Evolutionary conservation across 2,797 vertebrate species (phyloP), one percentile per base, ranked within the genome.

Genomic region (Poecilia velifera): DNA sequence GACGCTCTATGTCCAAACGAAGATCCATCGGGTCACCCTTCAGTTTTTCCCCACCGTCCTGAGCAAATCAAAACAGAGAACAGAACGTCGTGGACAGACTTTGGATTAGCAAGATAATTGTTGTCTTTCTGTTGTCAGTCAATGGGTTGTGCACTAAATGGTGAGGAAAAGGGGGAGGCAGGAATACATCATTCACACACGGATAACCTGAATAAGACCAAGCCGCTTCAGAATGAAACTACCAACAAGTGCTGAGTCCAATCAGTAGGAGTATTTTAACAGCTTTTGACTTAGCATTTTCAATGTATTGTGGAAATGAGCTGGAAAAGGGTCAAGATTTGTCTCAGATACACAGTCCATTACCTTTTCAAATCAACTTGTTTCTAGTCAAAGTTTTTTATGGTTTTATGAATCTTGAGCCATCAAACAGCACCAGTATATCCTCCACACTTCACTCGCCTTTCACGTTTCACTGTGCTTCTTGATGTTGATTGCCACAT

Each of bases 1-100:
- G 97, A n/a, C 97, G 97, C 85, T 99, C 98, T 93, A 99, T 99
- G 95, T 99, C 98, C 95, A 98, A 96, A 86, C 97, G 97, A 80
- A 99, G 97, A 92, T 99, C 98, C 94, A 97, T 94, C 71, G 97
- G 92, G 85, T 98, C 97, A 18, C 96, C 96, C 90, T 97, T 98
- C 64, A 93, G 92, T 94, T 97, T 98, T 90, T 95, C 95, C 62
- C 96, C 96, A 74, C 96, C 96, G 14, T 95, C 96, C 98, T 99
- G 96, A 89, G 74, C 77, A 90, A 87, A 90, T 82, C 31, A 91
- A 88, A 95, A 93, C 66, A 76, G 85, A 94, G 83, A 94, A 89
- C 76, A 96, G 84, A 94, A 85, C 41, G 82, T 92, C 89, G 91
- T 92, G 92, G 93, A 95, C 89, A 93, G 92, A 93, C 90, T 93